Evolutionary conservation across 2,797 vertebrate species (phyloP), one percentile per base, ranked within the genome.

Genomic region (Anniella stebbinsi): DNA sequence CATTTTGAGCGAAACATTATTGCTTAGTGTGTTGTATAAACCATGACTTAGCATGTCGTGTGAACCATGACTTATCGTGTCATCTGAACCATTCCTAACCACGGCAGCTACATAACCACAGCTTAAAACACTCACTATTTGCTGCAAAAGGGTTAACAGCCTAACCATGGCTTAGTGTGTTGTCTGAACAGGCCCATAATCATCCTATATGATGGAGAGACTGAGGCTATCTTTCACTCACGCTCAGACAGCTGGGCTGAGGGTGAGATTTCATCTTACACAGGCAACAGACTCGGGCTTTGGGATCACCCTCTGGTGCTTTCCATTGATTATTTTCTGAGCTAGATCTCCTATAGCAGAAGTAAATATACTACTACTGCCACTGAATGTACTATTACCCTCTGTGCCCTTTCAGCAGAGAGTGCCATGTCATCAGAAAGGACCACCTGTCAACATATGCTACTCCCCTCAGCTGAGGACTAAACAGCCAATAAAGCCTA

Each of bases 271-370:
- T 92, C 89, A 54, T 41, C 88, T 78, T 92, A 78, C 8, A 1
- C 0, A 86, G 92, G 69, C 25, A 70, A 57, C 21, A 38, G 7
- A 25, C 51, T 0, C 0, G 1, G 0, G 23, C 73, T 86, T 41
- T 0, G 25, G 51, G 80, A 57, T 51, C 36, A 0, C 45, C 1
- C 38, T 10, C 28, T 36, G 45, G 41, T n/a, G 25, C 38, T 81
- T 86, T 67, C n/a, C 82, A 67, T 2, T 33, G 67, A n/a, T 36
- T 41, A 7, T 85, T 80, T 91, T 21, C 2, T n/a, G 69, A 54
- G 57, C 51, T 63, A 78, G 67, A 75, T 84, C 89, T 90, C 87
- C 92, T 93, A 83, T 2, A 41, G 54, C 70, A 63, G 33, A 67
- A 38, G 75, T 33, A 23, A 38, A 36, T 41, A 45, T 13, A 23